phyloP scores from a whole-genome alignment of 2,113 vertebrate genomes.

The Protobothrops mucrosquamatus region DNA sequence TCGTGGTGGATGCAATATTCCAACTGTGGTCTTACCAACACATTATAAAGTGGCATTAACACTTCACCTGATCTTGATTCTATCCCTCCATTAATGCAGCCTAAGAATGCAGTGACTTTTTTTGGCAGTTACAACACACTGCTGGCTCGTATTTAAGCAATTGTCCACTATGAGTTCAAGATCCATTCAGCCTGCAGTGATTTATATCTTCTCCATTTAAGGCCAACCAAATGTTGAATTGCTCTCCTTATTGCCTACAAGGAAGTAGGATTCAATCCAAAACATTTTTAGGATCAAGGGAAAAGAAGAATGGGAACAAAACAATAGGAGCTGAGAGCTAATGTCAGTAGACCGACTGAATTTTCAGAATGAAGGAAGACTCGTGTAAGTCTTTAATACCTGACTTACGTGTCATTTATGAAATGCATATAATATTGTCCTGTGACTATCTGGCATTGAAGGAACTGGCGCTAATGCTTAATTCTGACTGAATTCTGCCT shows the following conservation, averaged over 20 bases:
- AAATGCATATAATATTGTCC: neutral
- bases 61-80: no score
- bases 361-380: neutral
- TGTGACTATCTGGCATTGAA: neutral
- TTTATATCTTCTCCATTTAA: neutral
- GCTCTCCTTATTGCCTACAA: neutral
- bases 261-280: neutral
- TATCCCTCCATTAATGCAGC: no score
- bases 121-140: no score
- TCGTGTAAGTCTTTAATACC: neutral
- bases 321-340: neutral
- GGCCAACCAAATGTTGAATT: neutral
- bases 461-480: neutral
- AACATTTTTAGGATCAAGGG: neutral
- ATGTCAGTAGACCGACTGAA: neutral
- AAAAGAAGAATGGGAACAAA: neutral
- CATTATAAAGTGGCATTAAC: no score
- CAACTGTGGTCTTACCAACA: no score
- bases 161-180: no score
- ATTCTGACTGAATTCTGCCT: neutral
- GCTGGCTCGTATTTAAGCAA: no score
- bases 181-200: neutral
- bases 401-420: neutral
- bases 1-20: no score
- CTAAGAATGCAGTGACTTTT: no score